Conservation (phyloP, 2,797 vertebrate genomes). For the Cyclopterus lumpus region DNA sequence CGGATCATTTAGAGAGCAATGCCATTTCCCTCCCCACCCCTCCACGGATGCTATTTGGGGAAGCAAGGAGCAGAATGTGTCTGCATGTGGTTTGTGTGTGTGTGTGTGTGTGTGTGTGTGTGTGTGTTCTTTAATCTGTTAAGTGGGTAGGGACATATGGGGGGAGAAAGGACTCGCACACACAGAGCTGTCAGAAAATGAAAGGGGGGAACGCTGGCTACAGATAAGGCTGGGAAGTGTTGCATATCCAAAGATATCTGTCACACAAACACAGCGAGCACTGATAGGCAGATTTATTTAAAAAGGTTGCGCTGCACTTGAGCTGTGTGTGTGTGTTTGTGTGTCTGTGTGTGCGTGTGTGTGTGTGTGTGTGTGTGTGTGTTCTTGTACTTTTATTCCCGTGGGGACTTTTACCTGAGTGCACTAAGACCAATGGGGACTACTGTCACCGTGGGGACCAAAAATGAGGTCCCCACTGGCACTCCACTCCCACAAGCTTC, state of each 20-base stretch:
- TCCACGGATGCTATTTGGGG: constrained; percentile 50
- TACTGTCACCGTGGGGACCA: no score
- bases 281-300: constrained; percentile 61
- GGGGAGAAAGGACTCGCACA: constrained; percentile 37
- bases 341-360: constrained; percentile 11
- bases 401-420: no score
- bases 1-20: constrained; percentile 75
- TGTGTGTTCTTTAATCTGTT: constrained; percentile 68
- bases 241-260: constrained; percentile 65
- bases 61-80: constrained; percentile 41
- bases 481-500: no score
- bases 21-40: constrained; percentile 38
- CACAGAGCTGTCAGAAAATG: constrained; percentile 62
- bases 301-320: constrained; percentile 64
- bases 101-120: not conserved
- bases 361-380: no score
- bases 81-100: constrained; percentile 3
- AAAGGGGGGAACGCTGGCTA: constrained; percentile 56
- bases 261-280: constrained; percentile 58
- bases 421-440: no score
- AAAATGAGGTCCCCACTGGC: no score
- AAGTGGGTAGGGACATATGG: constrained; percentile 69
- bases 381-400: no score
- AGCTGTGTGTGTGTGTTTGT: constrained; percentile 23
- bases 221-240: constrained; percentile 70